Evolutionary conservation across 2,888 invertebrate genomes (phyloP).

Genomic region (Ectobius pallidus): DNA sequence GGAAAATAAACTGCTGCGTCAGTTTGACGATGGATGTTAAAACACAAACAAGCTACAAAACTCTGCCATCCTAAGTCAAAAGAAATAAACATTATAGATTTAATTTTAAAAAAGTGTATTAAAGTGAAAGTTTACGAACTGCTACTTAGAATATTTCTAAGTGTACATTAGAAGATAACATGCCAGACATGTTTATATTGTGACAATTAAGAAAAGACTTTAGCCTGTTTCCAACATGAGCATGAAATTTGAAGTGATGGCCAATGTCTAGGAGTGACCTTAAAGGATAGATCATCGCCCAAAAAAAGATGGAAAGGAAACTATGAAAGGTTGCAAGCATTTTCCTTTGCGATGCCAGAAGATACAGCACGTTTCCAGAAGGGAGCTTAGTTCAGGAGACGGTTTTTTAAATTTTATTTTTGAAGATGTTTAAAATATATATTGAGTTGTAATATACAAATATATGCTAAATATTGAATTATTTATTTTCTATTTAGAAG

Average conservation of each 20-base stretch:
- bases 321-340: too few relatives aligned
- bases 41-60: constrained; percentile 15
- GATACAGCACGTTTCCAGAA: background rate
- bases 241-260: background rate
- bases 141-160: constrained; percentile 21
- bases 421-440: constrained; percentile 7
- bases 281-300: background rate
- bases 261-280: background rate
- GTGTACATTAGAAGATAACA: constrained; percentile 14
- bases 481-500: constrained; percentile 2
- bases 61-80: constrained; percentile 32
- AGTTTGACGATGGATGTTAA: too few relatives aligned
- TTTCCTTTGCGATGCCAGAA: background rate
- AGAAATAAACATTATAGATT: constrained; percentile 23
- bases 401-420: too few relatives aligned
- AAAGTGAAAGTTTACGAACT: constrained; percentile 22
- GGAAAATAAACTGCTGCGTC: background rate
- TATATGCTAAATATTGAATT: background rate
- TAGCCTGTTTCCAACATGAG: constrained; percentile 9
- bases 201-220: constrained; percentile 13
- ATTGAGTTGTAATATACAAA: constrained; percentile 4
- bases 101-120: constrained; percentile 19
- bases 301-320: background rate
- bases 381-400: background rate
- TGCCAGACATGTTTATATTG: constrained; percentile 13